Base-by-base conservation (phyloP, 2,113 vertebrate genomes). In the Aleadryas rufinucha region DNA sequence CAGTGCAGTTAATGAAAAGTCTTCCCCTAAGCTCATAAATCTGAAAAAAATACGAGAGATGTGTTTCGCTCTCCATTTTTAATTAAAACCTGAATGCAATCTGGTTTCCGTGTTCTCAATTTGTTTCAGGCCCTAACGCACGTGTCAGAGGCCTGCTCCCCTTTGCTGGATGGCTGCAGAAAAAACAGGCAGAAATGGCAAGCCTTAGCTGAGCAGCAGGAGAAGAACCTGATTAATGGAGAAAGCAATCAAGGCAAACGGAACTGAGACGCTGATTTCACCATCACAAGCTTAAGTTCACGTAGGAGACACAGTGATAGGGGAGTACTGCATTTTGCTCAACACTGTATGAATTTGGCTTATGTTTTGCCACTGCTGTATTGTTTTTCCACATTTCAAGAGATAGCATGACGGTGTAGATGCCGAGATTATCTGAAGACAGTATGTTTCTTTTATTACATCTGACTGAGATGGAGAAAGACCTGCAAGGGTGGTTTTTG, bases 111-210 rank as follows among this genome's bases (percentile, higher is more conserved):
- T 63, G 28, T 53, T 93, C 90, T 86, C 82, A 41, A 87, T 96
- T 60, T 91, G 41, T 88, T 64, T 11, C 98, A 99, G 99, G 99
- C 99, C 18, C 95, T 99, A 97, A 97, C 98, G 0, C 98, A 98
- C 1, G 98, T 99, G 77, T 99, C 99, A 0, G 98, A 99, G 96
- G 97, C 97, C 57, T 99, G 99, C 90, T 98, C 98, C 78, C 99
- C 99, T 9, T 96, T 99, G 96, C 97, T 99, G 94, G 99, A 99
- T 37, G 99, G 99, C 89, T 99, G 99, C 95, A 98, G 98, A 84
- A 98, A 98, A 76, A 99, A 99, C 97, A 98, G 99, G 80, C 98
- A 99, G 94, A 98, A 99, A 71, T 99, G 99, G 99, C 99, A 99
- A 95, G 95, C 97, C 37, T 97, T 99, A 42, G 98, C 99, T 1